A percentile compares a stretch with the other conserved stretches of the same genome.
phyloP scores from a whole-genome alignment of 2,797 vertebrate genomes.

The Margarornis squamiger region DNA sequence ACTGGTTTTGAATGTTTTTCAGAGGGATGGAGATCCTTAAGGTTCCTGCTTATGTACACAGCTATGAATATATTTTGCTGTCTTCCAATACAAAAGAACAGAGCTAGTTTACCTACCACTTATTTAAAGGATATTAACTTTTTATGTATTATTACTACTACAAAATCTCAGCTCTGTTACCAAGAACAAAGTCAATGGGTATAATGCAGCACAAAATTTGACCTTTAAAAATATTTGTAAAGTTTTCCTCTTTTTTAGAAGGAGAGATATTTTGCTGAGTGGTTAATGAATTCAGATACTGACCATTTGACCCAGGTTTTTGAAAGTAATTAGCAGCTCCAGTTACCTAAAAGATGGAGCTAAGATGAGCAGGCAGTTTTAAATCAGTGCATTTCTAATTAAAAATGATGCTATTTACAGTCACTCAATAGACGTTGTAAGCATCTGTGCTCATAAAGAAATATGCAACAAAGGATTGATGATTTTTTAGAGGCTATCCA shows the following conservation, averaged over 20 bases:
- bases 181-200: neutral
- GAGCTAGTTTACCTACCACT: neutral
- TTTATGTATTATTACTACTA: neutral
- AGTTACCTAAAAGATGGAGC: slow-evolving; percentile 73
- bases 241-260: slow-evolving; percentile 30
- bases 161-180: neutral
- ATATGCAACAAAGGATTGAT: slow-evolving; percentile 67
- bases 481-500: slow-evolving; percentile 74
- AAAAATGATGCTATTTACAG: slow-evolving; percentile 78
- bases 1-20: neutral
- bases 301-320: slow-evolving; percentile 63
- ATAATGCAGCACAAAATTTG: neutral
- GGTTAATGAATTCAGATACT: slow-evolving; percentile 67
- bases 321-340: slow-evolving; percentile 74
- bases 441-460: slow-evolving; percentile 75
- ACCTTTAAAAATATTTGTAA: slow-evolving; percentile 54
- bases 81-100: neutral
- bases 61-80: neutral
- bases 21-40: neutral
- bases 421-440: slow-evolving; percentile 71
- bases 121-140: neutral
- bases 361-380: slow-evolving; percentile 70
- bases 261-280: slow-evolving; percentile 42
- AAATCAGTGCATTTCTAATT: slow-evolving; percentile 74
- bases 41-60: neutral